A percentile compares a stretch with the other conserved stretches of the same genome.
These are phyloP conservation scores for Micrastur ruficollis DNA, from an alignment of 2,797 vertebrate genomes.

Conservation along the genomic window DNA sequence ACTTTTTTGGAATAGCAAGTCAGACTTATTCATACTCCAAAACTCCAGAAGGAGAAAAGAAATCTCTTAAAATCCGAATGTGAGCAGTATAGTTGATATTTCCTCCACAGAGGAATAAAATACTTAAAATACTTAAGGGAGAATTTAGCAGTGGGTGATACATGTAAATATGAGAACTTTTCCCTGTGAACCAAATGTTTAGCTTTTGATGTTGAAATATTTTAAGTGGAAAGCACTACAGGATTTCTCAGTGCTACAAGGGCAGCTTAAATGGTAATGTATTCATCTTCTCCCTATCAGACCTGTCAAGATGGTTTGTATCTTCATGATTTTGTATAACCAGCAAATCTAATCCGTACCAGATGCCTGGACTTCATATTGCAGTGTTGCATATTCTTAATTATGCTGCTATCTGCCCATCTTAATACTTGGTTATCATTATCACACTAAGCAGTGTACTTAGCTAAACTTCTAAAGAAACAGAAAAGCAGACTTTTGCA, in stretches of 20 bases:
- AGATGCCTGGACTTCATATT: slow-evolving; percentile 27
- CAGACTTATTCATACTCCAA: not conserved
- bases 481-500: not conserved
- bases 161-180: not conserved
- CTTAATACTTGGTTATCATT: not conserved
- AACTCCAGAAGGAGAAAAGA: not conserved
- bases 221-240: slow-evolving; percentile 33
- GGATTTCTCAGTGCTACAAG: slow-evolving; percentile 16
- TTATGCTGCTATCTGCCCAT: not conserved
- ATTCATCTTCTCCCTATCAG: slow-evolving; percentile 27
- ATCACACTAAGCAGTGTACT: not conserved
- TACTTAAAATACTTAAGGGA: not conserved
- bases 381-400: not conserved
- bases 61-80: not conserved
- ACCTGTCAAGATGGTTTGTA: slow-evolving; percentile 31
- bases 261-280: not conserved
- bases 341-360: slow-evolving; percentile 44
- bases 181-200: not conserved
- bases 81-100: not conserved
- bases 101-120: not conserved
- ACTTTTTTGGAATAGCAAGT: not conserved
- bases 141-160: not conserved
- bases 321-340: slow-evolving; percentile 27
- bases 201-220: slow-evolving; percentile 45
- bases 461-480: slow-evolving; percentile 19